These are phyloP conservation scores for Rosalia funebris DNA, from an alignment of 2,888 invertebrate species.

Conservation along the genomic window DNA sequence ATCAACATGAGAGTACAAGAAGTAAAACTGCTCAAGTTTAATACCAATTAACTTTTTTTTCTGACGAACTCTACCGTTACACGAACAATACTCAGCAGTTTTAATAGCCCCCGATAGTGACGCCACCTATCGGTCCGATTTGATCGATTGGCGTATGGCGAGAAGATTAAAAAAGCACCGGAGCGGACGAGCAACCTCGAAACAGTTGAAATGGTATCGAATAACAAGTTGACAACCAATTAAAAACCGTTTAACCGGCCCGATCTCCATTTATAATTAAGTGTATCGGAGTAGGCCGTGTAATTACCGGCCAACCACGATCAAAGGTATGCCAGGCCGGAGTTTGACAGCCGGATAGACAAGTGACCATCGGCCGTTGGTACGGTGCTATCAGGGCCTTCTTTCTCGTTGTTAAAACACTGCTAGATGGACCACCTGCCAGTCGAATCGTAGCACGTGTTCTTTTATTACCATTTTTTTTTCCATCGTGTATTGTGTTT, in stretches of 20 bases:
- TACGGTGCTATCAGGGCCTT: conserved; percentile 32
- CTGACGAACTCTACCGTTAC: no score
- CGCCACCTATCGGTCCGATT: conserved; percentile 9
- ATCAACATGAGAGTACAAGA: no score
- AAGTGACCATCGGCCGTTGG: conserved; percentile 51
- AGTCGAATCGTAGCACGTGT: conserved; percentile 34
- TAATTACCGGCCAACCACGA: conserved; percentile 60
- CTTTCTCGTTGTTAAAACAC: conserved; percentile 37
- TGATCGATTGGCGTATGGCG: conserved; percentile 29
- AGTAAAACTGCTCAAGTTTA: no score
- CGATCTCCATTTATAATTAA: conserved; percentile 61
- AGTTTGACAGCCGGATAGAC: conserved; percentile 59
- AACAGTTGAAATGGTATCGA: conserved; percentile 49
- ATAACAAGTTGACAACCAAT: conserved; percentile 62
- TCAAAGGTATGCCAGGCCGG: conserved; percentile 51
- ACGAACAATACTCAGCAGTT: no score
- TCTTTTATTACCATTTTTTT: conserved; percentile 29
- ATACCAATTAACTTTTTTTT: no score
- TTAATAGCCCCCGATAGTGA: background rate
- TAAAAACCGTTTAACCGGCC: conserved; percentile 61
- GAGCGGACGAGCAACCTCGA: conserved; percentile 34
- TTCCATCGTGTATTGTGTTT: conserved; percentile 7
- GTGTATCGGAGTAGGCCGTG: conserved; percentile 61
- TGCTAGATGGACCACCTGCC: conserved; percentile 46
- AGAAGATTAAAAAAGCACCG: conserved; percentile 33